phyloP scores from a whole-genome alignment of 2,797 vertebrate genomes.

The Erithacus rubecula region DNA sequence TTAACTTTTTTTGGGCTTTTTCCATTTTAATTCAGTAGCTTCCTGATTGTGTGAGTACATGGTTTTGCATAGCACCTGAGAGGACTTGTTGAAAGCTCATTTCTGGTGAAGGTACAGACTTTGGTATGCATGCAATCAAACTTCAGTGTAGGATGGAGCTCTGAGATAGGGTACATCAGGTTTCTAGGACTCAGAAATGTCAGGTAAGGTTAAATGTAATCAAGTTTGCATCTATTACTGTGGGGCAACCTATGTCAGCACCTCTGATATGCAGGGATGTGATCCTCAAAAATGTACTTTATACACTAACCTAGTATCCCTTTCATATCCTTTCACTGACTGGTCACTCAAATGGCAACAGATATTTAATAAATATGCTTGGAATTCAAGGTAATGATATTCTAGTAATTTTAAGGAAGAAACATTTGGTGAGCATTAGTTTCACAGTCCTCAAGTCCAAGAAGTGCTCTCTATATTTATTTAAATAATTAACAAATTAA shows the following conservation, averaged over 20 bases:
- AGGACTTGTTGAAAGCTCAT: neutral
- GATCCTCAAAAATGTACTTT: conserved; percentile 28
- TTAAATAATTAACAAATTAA: neutral
- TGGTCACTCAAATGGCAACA: neutral
- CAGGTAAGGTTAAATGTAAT: neutral
- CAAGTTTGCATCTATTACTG: neutral
- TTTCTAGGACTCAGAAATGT: conserved; percentile 19
- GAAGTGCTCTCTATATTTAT: neutral
- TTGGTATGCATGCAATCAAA: neutral
- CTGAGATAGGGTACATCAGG: neutral
- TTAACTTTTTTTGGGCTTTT: neutral
- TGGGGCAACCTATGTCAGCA: neutral
- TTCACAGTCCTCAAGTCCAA: neutral
- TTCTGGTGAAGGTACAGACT: neutral
- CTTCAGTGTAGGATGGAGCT: neutral
- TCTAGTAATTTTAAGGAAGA: neutral
- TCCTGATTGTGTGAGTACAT: neutral
- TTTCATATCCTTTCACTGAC: conserved; percentile 15
- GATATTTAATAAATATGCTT: conserved; percentile 24
- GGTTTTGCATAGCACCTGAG: neutral
- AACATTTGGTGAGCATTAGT: neutral
- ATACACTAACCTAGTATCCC: neutral
- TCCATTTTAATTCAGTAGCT: neutral
- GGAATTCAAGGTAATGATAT: neutral
- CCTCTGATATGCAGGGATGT: neutral